Conservation (phyloP, 2,888 invertebrate genomes). For the Microplitis deprimator region DNA sequence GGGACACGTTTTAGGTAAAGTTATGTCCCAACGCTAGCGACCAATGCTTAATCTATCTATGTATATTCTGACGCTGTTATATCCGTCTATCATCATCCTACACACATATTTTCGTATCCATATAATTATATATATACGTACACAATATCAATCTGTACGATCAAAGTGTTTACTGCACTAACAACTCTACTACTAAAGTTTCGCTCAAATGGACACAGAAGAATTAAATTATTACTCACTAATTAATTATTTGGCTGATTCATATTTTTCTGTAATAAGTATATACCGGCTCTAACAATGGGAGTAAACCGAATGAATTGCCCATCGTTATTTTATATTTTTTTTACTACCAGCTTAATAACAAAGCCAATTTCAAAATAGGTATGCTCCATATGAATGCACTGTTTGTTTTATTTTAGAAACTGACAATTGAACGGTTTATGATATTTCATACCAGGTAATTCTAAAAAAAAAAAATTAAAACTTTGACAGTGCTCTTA, state of each 20-base stretch:
- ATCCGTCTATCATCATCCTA: neutral
- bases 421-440: neutral
- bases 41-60: neutral
- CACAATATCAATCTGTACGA: neutral
- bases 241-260: too few relatives aligned
- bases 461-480: neutral
- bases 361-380: neutral
- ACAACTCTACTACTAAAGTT: neutral
- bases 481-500: neutral
- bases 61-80: neutral
- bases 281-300: too few relatives aligned
- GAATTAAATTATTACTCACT: too few relatives aligned
- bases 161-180: neutral
- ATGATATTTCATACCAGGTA: neutral
- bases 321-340: neutral
- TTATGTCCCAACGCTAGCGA: slow-evolving; percentile 5
- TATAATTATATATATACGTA: neutral
- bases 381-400: neutral
- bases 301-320: neutral
- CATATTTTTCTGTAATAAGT: too few relatives aligned
- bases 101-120: neutral
- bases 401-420: neutral
- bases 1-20: slow-evolving; percentile 15
- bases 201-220: too few relatives aligned
- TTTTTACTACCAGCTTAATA: neutral